phyloP scores from a whole-genome alignment of 2,888 invertebrate genomes.

The Sipha maydis region DNA sequence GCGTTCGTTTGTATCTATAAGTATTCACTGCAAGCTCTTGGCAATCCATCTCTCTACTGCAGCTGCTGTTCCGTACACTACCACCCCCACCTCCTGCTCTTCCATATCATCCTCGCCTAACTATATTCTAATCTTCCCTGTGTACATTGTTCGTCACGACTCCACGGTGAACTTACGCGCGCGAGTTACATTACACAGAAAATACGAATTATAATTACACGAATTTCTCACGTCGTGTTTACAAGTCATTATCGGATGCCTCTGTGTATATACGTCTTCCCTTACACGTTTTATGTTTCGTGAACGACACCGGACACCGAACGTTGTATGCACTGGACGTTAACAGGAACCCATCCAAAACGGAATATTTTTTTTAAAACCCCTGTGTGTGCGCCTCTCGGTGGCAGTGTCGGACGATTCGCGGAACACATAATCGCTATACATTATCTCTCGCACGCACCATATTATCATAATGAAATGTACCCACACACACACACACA shows the following conservation, averaged over 20 bases:
- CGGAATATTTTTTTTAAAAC: too few species aligned
- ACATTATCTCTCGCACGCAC: neutral
- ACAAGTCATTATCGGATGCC: neutral
- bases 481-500: neutral
- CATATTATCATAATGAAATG: neutral
- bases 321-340: too few species aligned
- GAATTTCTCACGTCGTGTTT: neutral
- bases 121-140: neutral
- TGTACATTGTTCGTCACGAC: slow-evolving; percentile 31
- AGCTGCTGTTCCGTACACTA: slow-evolving; percentile 5
- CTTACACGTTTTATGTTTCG: neutral
- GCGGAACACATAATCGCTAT: neutral
- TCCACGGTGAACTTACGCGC: neutral
- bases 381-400: neutral
- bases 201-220: neutral
- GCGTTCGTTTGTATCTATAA: neutral
- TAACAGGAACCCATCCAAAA: too few species aligned
- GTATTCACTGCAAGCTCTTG: slow-evolving; percentile 17
- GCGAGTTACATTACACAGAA: neutral
- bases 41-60: slow-evolving; percentile 25
- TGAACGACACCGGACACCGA: too few species aligned
- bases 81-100: neutral
- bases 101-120: neutral
- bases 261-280: neutral
- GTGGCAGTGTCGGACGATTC: neutral